Evolutionary conservation across 30 jellyfish, hydroid and myxozoan genomes (phyloP).

Genomic region (Turritopsis rubra): DNA sequence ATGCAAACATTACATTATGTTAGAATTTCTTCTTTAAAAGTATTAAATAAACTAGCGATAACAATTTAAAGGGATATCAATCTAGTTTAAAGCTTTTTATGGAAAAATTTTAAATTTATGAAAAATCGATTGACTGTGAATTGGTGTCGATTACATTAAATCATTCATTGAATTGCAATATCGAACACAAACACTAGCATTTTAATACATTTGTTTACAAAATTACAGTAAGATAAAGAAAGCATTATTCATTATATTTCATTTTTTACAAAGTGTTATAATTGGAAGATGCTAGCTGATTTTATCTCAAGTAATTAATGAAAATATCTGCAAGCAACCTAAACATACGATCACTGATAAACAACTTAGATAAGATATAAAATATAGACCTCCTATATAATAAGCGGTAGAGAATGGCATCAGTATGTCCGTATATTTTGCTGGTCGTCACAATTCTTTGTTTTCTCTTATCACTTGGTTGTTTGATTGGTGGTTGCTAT

Average conservation of each 20-base stretch:
- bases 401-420: not conserved
- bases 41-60: not conserved
- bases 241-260: not conserved
- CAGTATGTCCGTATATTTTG: not conserved
- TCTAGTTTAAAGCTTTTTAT: not conserved
- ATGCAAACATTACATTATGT: not conserved
- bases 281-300: not conserved
- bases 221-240: not conserved
- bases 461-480: not conserved
- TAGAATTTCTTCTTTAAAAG: not conserved
- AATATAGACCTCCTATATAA: not conserved
- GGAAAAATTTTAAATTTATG: not conserved
- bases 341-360: not conserved
- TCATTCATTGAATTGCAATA: too few relatives aligned
- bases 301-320: not conserved
- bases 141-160: not conserved
- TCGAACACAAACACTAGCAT: not conserved
- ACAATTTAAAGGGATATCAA: not conserved
- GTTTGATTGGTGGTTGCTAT: conserved; percentile 4
- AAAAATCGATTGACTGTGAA: not conserved
- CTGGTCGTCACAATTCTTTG: not conserved
- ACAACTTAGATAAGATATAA: not conserved
- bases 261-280: too few relatives aligned
- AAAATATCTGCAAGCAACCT: not conserved
- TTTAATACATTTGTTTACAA: not conserved